A percentile compares a stretch with the other conserved stretches of the same genome.
Conservation (phyloP, 2,888 invertebrate genomes). For the Perithous albicinctus region DNA sequence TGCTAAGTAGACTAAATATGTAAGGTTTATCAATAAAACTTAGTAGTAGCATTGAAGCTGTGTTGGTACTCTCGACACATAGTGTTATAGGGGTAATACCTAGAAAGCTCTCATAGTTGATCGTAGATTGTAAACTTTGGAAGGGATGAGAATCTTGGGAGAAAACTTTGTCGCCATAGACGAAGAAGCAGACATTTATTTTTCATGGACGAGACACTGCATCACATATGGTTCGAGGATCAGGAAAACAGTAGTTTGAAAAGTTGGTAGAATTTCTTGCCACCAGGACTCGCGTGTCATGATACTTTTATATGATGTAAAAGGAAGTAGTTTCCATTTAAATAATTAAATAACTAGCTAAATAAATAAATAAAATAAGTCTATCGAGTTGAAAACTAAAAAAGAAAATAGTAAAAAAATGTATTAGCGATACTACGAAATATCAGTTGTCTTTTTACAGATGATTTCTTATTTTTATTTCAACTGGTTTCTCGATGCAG, state of each 20-base stretch:
- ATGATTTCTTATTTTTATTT: not conserved
- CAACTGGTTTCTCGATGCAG: slow-evolving; percentile 9
- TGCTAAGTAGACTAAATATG: no score
- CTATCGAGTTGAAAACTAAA: no score
- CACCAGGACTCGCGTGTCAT: not conserved
- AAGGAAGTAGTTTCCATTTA: no score
- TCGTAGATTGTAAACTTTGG: not conserved
- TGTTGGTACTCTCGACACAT: no score
- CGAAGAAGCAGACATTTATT: slow-evolving; percentile 38
- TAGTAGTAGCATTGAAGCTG: no score
- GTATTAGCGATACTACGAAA: no score
- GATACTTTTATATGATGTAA: not conserved
- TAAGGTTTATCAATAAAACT: no score
- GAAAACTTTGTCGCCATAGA: slow-evolving; percentile 2
- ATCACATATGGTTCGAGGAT: slow-evolving; percentile 20
- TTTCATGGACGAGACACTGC: slow-evolving; percentile 29
- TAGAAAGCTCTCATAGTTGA: not conserved
- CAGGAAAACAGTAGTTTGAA: slow-evolving; percentile 39
- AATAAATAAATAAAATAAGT: no score
- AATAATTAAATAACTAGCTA: no score
- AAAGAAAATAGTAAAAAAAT: no score
- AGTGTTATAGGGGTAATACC: no score
- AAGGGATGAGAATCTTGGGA: not conserved
- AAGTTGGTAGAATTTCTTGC: slow-evolving; percentile 22
- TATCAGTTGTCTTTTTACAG: no score